phyloP scores from a whole-genome alignment of 2,113 vertebrate species.

The Nerophis ophidion region DNA sequence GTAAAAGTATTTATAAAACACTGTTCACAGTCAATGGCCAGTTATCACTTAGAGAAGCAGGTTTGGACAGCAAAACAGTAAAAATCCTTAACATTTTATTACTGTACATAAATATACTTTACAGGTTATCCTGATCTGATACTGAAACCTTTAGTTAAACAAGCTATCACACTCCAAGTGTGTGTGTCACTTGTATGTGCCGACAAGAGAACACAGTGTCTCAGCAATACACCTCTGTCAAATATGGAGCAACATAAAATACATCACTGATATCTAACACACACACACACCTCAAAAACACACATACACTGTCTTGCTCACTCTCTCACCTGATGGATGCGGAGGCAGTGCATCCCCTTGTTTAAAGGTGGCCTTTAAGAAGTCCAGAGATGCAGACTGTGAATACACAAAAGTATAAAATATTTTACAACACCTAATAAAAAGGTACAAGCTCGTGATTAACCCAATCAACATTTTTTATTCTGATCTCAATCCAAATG shows the following conservation, averaged over 20 bases:
- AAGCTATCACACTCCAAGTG: background rate
- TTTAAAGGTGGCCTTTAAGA: conserved; percentile 37
- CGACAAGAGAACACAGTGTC: background rate
- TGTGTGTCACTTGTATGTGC: background rate
- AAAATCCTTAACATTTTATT: background rate
- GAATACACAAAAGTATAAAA: conserved; percentile 9
- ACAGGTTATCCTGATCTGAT: background rate
- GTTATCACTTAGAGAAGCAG: no score
- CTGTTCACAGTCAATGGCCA: no score
- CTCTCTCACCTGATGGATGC: conserved; percentile 47
- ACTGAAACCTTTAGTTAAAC: background rate
- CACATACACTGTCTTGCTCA: background rate
- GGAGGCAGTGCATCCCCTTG: conserved; percentile 22
- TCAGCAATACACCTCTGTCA: background rate
- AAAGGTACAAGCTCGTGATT: background rate
- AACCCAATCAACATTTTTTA: no score
- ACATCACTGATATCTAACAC: background rate
- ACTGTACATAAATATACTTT: background rate
- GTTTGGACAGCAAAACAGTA: background rate
- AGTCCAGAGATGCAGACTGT: conserved; percentile 67
- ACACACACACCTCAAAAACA: background rate
- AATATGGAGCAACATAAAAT: background rate
- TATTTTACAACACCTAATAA: background rate
- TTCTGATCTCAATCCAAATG: no score
- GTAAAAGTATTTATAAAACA: no score